Evolutionary conservation across 1,140 invertebrate genomes (phyloP), one percentile per base, ranked within the genome.

Genomic region (Latrodectus geometricus): DNA sequence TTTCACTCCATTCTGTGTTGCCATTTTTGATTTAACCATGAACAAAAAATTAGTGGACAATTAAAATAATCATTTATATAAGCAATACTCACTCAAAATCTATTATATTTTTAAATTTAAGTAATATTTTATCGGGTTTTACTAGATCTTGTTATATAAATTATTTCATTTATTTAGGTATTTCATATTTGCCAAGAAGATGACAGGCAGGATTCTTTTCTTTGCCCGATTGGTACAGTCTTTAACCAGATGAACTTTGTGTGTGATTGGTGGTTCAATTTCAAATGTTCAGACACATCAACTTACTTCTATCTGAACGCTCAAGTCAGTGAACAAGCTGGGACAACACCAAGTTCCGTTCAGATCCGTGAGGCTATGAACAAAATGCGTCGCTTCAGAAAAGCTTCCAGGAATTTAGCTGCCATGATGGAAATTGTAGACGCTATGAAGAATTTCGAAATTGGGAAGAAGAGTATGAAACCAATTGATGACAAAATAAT

Each of bases 101-200:
- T 4, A 65, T 15, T 15, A n/a, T 11, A 65, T 65, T 65, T n/a
- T 65, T 4, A 65, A 15, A 65, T 65, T 14, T n/a, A 65, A 65
- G n/a, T 35, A 35, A 35, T 5, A 35, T 35, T 1, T 35, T 5
- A 35, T 3, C 5, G 35, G 1, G 35, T 35, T 35, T 35, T 35
- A 3, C 35, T 35, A 35, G 35, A 35, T 5, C 35, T 35, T 35
- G 35, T 35, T 35, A 3, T n/a, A n/a, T 35, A 1, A 35, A 5
- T 35, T 35, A 35, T 35, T 35, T 35, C 5, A 35, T 69, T 69
- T 69, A n/a, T 7, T 76, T 70, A 88, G 88, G 96, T 96, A 4
- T 97, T 95, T 95, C 96, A 97, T 90, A 96, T 96, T 89, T 97
- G 96, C 89, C 96, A 97, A 91, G 92, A 96, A 20, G 96, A 96